Percentiles rank a stretch among this genome's conserved stretches.
Evolutionary conservation across 2,888 invertebrate genomes (phyloP).

Genomic region (Drosophila bunnanda): DNA sequence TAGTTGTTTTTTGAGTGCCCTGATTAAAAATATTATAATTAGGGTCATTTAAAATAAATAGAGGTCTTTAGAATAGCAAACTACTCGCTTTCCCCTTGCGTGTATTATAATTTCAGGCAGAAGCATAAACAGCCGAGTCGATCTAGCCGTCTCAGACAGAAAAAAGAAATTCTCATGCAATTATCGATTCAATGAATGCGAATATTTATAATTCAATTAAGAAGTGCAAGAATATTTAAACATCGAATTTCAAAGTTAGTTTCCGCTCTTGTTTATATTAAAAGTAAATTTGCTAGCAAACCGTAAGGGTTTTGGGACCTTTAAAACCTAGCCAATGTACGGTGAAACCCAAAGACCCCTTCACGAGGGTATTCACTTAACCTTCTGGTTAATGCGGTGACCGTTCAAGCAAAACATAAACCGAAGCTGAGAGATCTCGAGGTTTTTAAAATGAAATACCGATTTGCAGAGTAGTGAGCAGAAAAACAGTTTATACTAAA

Average conservation of each 20-base stretch:
- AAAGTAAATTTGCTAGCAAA: not conserved
- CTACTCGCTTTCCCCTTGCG: too few relatives aligned
- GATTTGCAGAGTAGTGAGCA: not conserved
- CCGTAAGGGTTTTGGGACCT: not conserved
- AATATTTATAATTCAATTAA: too few relatives aligned
- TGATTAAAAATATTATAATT: not conserved
- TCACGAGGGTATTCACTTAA: conserved; percentile 21
- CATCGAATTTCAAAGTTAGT: too few relatives aligned
- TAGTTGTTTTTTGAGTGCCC: not conserved
- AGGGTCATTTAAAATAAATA: too few relatives aligned
- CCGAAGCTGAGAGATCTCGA: conserved; percentile 27
- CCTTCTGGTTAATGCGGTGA: conserved; percentile 45
- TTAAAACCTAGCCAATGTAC: not conserved
- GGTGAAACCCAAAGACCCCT: conserved; percentile 7
- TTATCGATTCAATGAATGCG: too few relatives aligned
- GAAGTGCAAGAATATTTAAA: too few relatives aligned
- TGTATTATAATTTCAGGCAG: too few relatives aligned
- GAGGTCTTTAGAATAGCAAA: not conserved
- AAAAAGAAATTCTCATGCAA: too few relatives aligned
- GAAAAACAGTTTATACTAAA: not conserved
- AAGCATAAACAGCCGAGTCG: too few relatives aligned
- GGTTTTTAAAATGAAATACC: conserved; percentile 1
- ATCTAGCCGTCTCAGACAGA: too few relatives aligned
- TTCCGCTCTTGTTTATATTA: too few relatives aligned
- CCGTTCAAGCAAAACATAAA: conserved; percentile 53